Conservation (phyloP, 1,140 invertebrate genomes). For the Nixonia krombeini region DNA sequence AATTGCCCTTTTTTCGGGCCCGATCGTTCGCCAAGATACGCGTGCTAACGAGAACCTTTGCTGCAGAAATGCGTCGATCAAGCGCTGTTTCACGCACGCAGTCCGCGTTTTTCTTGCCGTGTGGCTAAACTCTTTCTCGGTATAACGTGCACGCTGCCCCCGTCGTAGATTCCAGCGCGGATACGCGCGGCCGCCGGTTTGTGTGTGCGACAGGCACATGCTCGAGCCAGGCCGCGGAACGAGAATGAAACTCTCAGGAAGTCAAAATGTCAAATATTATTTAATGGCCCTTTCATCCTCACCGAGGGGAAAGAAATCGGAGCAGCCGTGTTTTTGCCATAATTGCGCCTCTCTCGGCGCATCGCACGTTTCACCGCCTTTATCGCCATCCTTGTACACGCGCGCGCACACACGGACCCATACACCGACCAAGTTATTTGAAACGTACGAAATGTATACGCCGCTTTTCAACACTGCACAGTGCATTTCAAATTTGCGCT, state of each 20-base stretch:
- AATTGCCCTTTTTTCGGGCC: conserved; percentile 18
- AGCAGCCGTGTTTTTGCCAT: no score
- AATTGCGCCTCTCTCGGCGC: no score
- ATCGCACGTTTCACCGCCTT: no score
- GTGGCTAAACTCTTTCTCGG: conserved; percentile 29
- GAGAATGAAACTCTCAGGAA: background rate
- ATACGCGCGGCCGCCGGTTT: conserved; percentile 3
- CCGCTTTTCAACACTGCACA: no score
- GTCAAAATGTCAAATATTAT: conserved; percentile 21
- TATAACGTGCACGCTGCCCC: conserved; percentile 27
- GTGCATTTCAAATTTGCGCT: no score
- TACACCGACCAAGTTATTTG: no score
- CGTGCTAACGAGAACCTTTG: conserved; percentile 29
- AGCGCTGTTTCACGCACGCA: conserved; percentile 41
- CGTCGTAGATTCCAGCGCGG: conserved; percentile 18
- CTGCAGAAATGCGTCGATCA: conserved; percentile 40
- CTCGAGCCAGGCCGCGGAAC: background rate
- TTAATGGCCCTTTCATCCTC: background rate
- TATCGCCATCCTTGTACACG: no score
- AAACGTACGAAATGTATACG: no score
- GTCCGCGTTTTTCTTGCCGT: conserved; percentile 25
- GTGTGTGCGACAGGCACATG: conserved; percentile 4
- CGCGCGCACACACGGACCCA: no score
- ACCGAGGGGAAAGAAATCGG: background rate
- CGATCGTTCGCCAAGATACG: no score